Evolutionary conservation across 1,140 invertebrate species (phyloP).

Genomic region (Eubasilissa regina): DNA sequence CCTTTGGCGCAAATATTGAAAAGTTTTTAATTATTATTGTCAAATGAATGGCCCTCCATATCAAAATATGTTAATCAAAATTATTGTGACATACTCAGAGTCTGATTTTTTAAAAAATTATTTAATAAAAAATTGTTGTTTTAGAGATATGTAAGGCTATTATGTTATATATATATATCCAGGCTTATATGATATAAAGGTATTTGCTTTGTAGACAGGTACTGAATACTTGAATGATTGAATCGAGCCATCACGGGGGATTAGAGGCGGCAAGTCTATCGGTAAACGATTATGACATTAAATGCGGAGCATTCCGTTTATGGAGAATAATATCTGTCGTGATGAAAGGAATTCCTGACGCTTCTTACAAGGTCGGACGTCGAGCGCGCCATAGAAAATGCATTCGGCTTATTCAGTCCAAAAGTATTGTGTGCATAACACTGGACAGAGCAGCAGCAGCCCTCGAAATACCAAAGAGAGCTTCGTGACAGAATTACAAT

Average conservation of each 20-base stretch:
- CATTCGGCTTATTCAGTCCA: slow-evolving; percentile 32
- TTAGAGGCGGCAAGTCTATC: slow-evolving; percentile 19
- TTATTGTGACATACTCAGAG: too few species aligned
- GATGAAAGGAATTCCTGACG: slow-evolving; percentile 24
- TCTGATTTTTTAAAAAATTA: too few species aligned
- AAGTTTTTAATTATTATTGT: too few species aligned
- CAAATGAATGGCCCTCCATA: too few species aligned
- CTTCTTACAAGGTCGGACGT: slow-evolving; percentile 32
- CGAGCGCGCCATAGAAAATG: slow-evolving; percentile 18
- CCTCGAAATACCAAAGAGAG: background rate
- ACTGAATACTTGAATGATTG: background rate
- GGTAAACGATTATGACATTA: slow-evolving; percentile 41
- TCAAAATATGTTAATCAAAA: too few species aligned
- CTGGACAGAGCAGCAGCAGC: background rate
- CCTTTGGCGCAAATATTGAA: too few species aligned
- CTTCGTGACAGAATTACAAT: slow-evolving; percentile 18
- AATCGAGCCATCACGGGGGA: background rate
- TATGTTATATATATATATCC: too few species aligned
- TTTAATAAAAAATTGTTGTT: too few species aligned
- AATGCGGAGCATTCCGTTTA: slow-evolving; percentile 1
- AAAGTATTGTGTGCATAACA: slow-evolving; percentile 10
- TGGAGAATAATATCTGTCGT: background rate
- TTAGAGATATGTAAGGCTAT: too few species aligned
- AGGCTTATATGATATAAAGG: too few species aligned
- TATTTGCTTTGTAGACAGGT: too few species aligned